Base-by-base conservation (phyloP, 2,113 vertebrate genomes). In the Triplophysa rosa region DNA sequence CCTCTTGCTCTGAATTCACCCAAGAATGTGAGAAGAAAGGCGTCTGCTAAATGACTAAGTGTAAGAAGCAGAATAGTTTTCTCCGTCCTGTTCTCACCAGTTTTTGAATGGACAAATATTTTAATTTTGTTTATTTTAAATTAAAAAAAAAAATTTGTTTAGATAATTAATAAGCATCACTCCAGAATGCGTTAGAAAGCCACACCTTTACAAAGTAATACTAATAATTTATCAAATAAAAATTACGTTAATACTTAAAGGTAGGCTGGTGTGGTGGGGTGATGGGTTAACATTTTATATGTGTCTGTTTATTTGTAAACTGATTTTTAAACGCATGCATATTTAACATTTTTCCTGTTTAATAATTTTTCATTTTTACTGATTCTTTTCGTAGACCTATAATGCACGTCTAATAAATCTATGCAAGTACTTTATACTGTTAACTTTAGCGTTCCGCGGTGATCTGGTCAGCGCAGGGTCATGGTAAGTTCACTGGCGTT, bases 1-100 rank as follows among this genome's bases (percentile, higher is more conserved):
- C 93, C 91, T 91, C 89, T 94, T 83, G 87, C 75, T 89, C 91
- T 83, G 84, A 17, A 26, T 64, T 83, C 86, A 83, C 80, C 81
- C 87, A 84, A 86, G 86, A 88, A 86, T 86, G 83, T 85, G 83
- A 86, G 77, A 73, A 61, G 33, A 37, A 37, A 37, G 33, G 33
- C 33, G 33, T 37, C 33, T 37, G 33, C 33, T 37, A 37, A 37
- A 37, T 37, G 5, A 37, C 33, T 1, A 37, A 37, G 7, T 37
- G 33, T 6, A 37, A 37, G 67, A 82, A 69, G 37, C 83, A 83
- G 85, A 63, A 74, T 67, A 70, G 23, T n/a, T 67, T 23, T 63
- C 23, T 17, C 26, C 40, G 11, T 58, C 19, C n/a, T 62, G 21
- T 67, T 78, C 16, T 45, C 23, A 2, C 29, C 61, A 3, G 16